Base-by-base conservation (phyloP, 1,140 invertebrate genomes). In the Cydia amplana region DNA sequence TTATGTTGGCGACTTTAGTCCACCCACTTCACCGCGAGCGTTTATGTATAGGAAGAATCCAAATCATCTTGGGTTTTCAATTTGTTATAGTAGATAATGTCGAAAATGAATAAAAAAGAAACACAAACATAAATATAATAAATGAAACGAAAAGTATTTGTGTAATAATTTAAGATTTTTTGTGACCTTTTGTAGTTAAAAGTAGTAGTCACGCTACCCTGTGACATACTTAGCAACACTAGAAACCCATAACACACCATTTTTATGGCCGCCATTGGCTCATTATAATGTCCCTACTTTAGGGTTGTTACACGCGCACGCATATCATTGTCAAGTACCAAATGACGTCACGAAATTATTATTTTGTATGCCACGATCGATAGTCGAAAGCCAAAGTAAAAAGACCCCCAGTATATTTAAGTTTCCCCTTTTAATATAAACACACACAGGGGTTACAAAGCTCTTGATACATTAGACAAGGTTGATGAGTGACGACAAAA, bases 261-360 rank as follows among this genome's bases (percentile, higher is more conserved):
- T 60, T 79, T 80, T 79, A 79, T 77, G 64, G 43, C 73, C 20
- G 64, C 81, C 75, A 83, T 85, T 83, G 83, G 81, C 74, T 82
- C 74, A 77, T 76, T 78, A 70, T 70, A 81, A 79, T 80, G 79
- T 82, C 74, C 80, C 82, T 83, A 81, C 63, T 85, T 82, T 85
- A 82, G 85, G 86, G 86, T 85, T 78, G 79, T 60, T 79, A 82
- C 80, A 83, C 79, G 78, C 81, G 83, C 80, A 78, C 83, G 82
- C 79, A 84, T 81, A 85, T 78, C 85, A 83, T 80, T 79, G 77
- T 75, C 75, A 81, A 79, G 36, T 70, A 70, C 32, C 70, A 75
- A 80, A 82, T 91, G 86, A 91, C 88, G 85, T 88, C 85, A 88
- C 78, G 74, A 80, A 70, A 85, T 87, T 87, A 85, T 89, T 85